Conservation (phyloP, 2,113 vertebrate genomes). For the human region GRCh38 chr17:83116501-83117000, state of each 20-base stretch:
- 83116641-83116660: rapidly evolving
- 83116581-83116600: not conserved
- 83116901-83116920: not conserved
- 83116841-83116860: not conserved
- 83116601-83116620: rapidly evolving
- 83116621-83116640: too few relatives aligned
- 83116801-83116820: not conserved
- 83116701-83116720: not conserved
- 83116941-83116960: not conserved
- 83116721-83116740: too few relatives aligned
- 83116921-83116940: not conserved
- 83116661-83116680: too few relatives aligned
- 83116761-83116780: not conserved
- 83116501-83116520: not conserved
- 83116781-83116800: not conserved
- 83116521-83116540: not conserved
- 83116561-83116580: rapidly evolving
- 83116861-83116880: not conserved
- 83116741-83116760: rapidly evolving
- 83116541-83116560: rapidly evolving
- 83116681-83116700: not conserved
- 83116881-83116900: not conserved
- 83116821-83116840: not conserved
- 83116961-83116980: not conserved
- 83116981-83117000: not conserved